Conservation (phyloP, 1,140 invertebrate species). For the Aphaenogaster floridana region DNA sequence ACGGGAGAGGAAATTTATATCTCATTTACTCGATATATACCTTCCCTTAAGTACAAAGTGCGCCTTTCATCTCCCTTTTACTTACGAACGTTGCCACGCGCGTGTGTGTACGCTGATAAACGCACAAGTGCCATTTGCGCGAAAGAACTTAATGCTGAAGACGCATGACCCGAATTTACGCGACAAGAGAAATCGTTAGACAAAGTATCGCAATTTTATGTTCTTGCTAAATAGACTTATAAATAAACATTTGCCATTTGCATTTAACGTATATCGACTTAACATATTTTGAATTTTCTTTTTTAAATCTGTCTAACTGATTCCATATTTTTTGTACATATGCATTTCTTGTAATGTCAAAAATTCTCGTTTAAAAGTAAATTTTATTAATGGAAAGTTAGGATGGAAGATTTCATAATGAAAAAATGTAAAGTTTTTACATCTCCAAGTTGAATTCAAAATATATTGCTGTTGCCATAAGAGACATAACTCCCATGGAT, state of each 20-base stretch:
- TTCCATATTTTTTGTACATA: background rate
- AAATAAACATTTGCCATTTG: background rate
- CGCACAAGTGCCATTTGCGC: background rate
- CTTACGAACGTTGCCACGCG: background rate
- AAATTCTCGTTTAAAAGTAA: background rate
- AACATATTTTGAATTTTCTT: background rate
- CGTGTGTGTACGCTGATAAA: constrained; percentile 6
- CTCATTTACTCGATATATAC: constrained; percentile 54
- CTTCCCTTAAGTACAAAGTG: constrained; percentile 53
- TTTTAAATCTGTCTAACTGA: background rate
- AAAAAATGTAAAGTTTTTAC: constrained; percentile 7
- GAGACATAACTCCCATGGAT: background rate
- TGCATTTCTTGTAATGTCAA: background rate
- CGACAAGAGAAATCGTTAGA: background rate
- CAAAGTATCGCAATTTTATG: background rate
- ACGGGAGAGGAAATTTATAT: constrained; percentile 61
- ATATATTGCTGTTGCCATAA: background rate
- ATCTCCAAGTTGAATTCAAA: constrained; percentile 8
- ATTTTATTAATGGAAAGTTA: constrained; percentile 1
- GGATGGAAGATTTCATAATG: background rate
- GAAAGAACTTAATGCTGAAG: constrained; percentile 35
- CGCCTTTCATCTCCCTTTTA: constrained; percentile 42
- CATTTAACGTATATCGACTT: background rate
- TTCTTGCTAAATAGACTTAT: background rate
- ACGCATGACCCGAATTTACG: constrained; percentile 28